Evolutionary conservation across 2,888 invertebrate species (phyloP), one percentile per base, ranked within the genome.

Genomic region (Notodonta dromedarius): DNA sequence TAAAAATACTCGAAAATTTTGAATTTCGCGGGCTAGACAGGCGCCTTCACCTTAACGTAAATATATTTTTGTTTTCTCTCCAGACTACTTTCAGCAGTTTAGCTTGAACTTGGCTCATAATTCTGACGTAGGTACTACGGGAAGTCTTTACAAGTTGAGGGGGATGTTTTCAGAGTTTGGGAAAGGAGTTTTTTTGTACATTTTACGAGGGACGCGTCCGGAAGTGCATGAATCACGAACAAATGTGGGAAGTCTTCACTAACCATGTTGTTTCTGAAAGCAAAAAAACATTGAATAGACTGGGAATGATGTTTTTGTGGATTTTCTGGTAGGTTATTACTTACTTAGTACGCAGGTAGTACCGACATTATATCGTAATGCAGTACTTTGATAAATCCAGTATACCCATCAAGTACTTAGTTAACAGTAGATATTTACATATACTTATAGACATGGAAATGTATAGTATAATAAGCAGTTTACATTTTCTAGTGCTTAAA

Each of bases 31-130:
- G n/a, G n/a, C n/a, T n/a, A n/a, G n/a, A n/a, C n/a, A n/a, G n/a
- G n/a, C n/a, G n/a, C n/a, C n/a, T n/a, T 75, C 75, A 69, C 63
- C 68, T 61, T 57, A 57, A 58, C 56, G 69, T 66, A 52, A 74
- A 79, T 80, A 79, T 74, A 79, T 78, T 78, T 82, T 82, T 80
- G 79, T 83, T 82, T 79, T 70, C 77, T 69, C 70, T 68, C 71
- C 70, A 69, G 69, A 71, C 69, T 66, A 67, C 74, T 81, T 75
- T 78, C 76, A 71, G 74, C 76, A 74, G 75, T 77, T 73, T 73
- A 71, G 66, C 67, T 78, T 79, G 78, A 89, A 89, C 84, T 90
- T 88, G 76, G 69, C 81, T 83, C 89, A 87, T 90, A 90, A 90
- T 82, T 89, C 83, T 81, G 79, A 75, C 82, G 73, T n/a, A n/a